These are phyloP conservation scores for Sminthurides aquaticus DNA, from an alignment of 2,888 invertebrate species.

Conservation along the genomic window DNA sequence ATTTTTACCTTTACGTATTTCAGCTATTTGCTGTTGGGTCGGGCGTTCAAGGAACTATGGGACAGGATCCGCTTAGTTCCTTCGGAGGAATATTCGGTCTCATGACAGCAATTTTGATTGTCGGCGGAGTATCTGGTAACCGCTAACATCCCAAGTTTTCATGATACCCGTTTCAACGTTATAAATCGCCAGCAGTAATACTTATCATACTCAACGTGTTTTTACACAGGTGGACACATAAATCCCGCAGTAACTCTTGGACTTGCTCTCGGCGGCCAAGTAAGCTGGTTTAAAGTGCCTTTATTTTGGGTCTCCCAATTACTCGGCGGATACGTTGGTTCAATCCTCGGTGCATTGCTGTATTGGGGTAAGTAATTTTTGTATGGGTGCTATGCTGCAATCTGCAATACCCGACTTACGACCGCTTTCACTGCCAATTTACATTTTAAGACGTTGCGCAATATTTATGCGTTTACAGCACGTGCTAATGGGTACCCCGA, in stretches of 20 bases:
- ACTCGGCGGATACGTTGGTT: constrained; percentile 33
- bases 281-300: constrained; percentile 37
- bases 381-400: too few relatives aligned
- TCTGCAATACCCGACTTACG: too few relatives aligned
- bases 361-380: constrained; percentile 13
- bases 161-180: neutral
- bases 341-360: constrained; percentile 24
- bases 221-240: constrained; percentile 29
- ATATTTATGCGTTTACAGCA: too few relatives aligned
- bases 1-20: constrained; percentile 4
- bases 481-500: too few relatives aligned
- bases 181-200: too few relatives aligned
- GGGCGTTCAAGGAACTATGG: constrained; percentile 5
- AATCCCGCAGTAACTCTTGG: constrained; percentile 37
- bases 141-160: neutral
- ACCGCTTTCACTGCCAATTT: too few relatives aligned
- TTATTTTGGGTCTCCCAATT: constrained; percentile 29
- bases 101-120: constrained; percentile 27
- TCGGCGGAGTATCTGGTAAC: constrained; percentile 35
- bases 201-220: too few relatives aligned
- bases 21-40: constrained; percentile 38
- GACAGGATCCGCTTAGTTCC: neutral
- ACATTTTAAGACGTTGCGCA: too few relatives aligned
- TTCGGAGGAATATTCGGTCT: constrained; percentile 35
- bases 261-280: constrained; percentile 30